Base-by-base conservation (phyloP, 2,888 invertebrate species). In the Dynastes grantii region DNA sequence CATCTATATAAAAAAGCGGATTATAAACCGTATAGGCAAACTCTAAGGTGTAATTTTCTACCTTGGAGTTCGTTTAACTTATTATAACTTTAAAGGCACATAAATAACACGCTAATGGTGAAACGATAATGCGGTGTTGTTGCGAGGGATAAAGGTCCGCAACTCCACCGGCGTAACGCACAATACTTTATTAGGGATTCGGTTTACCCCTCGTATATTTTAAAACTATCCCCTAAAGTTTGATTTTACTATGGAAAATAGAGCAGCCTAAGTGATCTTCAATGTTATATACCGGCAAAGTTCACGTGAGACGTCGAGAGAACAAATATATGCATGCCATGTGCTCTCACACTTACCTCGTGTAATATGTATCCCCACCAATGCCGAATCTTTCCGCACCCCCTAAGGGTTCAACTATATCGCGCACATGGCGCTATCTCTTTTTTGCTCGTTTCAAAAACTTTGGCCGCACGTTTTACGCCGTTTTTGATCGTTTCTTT, bases 241-340 rank as follows among this genome's bases (percentile, higher is more conserved):
- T 75, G 73, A 61, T 75, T 49, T 61, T 49, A 61, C 61, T 22
- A 22, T 61, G 61, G 32, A 61, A 75, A 75, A 75, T 61, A 73
- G 61, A 37, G 40, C 13, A 16, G 73, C 13, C 73, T 75, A 75
- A 75, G 73, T 75, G 73, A 75, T 75, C 73, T 75, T 75, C 73
- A 75, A 75, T 75, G 73, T 76, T 76, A 76, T 68, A 58, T 68
- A 68, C 58, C 27, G 76, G 55, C 65, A 51, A 58, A 58, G 76
- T 67, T 67, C 76, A 76, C 55, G 68, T 63, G 53, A 64, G 65
- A 40, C 64, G 27, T 22, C 5, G 67, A 22, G 65, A 5, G 58
- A 76, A 40, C 58, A 76, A 65, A 76, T 68, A 68, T 76, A 58
- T 68, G 58, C 58, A 37, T 76, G 53, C 65, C 65, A 67, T 68